Percentiles rank a stretch among this genome's conserved stretches.
Evolutionary conservation across 2,888 invertebrate species (phyloP).

Genomic region (Ditula angustiorana): DNA sequence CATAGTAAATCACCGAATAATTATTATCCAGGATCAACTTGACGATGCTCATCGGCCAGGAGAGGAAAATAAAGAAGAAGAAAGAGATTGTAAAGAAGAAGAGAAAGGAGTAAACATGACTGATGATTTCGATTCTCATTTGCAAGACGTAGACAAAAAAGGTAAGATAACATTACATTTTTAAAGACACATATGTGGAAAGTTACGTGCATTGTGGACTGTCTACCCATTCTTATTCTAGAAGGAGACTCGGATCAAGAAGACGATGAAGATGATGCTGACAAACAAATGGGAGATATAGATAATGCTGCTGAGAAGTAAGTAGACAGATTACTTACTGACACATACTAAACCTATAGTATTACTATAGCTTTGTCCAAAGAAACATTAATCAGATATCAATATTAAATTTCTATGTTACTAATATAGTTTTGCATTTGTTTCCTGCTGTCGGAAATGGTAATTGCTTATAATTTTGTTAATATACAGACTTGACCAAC

Average conservation of each 20-base stretch:
- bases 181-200: too few species aligned
- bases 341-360: too few species aligned
- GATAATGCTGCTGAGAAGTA: constrained; percentile 93
- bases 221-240: constrained; percentile 41
- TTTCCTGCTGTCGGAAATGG: background rate
- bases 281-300: constrained; percentile 98
- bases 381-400: too few species aligned
- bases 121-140: constrained; percentile 96
- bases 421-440: too few species aligned
- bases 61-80: constrained; percentile 90
- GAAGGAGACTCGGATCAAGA: constrained; percentile 86
- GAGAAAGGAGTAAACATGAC: constrained; percentile 98
- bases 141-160: constrained; percentile 91
- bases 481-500: constrained; percentile 86
- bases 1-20: background rate
- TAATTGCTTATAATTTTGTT: background rate
- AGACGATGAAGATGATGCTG: constrained; percentile 92
- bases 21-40: constrained; percentile 90
- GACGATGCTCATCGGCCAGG: constrained; percentile 94
- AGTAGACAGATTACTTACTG: constrained; percentile 46
- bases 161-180: too few species aligned
- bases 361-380: too few species aligned
- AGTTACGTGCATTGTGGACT: too few species aligned
- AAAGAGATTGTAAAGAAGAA: constrained; percentile 93
- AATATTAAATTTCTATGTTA: too few species aligned